Evolutionary conservation across 2,113 vertebrate species (phyloP), one percentile per base, ranked within the genome.

Genomic region (Rana temporaria): DNA sequence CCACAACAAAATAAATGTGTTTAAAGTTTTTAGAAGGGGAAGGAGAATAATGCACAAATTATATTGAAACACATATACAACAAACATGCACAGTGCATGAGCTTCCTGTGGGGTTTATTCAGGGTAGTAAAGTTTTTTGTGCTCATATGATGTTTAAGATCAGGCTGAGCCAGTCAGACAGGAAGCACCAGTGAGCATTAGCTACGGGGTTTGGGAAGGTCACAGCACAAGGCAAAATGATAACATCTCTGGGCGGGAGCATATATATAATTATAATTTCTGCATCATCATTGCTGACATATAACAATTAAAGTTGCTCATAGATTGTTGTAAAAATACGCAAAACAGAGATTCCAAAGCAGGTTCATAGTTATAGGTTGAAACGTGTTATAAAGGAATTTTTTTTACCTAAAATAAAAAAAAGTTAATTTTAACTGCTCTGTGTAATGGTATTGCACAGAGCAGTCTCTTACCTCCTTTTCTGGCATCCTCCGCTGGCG

Each of bases 171-270:
- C 14, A 19, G 80, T 82, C 71, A 59, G 63, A 82, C 80, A 67
- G 63, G 80, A 75, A 82, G 63, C 52, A 48, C 71, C 62, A 38
- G 80, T 67, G 30, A 62, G 52, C 19, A 82, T 75, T 82, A 59
- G 80, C 71, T 75, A 34, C 11, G 20, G 52, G 80, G 80, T 67
- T 66, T 67, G 70, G 71, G 70, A 82, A 82, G 71, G 71, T 57
- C 60, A 74, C 12, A 42, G 48, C 52, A 75, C 66, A 70, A 81
- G 59, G 24, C 42, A 73, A 26, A n/a, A 75, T 75, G 80, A 82
- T 82, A 82, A 67, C 71, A 82, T 82, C 80, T 82, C 66, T 67
- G 71, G 80, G 80, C 80, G 20, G 30, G 70, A 57, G 53, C 62
- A 67, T 52, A 15, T 20, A 32, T 75, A 63, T 65, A 82, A 75